These are phyloP conservation scores for Urosaurus nigricauda DNA, from an alignment of 2,797 vertebrate genomes.

Conservation along the genomic window DNA sequence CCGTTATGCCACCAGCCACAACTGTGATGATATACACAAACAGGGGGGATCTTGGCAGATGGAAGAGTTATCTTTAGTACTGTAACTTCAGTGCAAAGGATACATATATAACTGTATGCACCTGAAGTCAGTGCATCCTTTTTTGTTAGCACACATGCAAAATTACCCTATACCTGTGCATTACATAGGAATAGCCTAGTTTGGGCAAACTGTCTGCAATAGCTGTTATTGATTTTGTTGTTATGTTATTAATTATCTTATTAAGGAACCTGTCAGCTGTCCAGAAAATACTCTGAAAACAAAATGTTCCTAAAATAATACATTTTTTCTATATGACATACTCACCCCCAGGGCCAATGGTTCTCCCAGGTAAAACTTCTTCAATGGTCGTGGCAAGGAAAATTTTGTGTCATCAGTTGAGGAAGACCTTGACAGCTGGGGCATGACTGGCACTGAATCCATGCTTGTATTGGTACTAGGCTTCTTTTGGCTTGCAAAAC, in stretches of 20 bases:
- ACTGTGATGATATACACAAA: neutral
- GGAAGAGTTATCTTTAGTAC: neutral
- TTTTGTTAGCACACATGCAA: too few relatives aligned
- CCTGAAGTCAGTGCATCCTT: neutral
- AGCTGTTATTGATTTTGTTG: neutral
- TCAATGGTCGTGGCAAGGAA: neutral
- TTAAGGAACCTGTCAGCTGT: neutral
- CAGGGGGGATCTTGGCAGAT: neutral
- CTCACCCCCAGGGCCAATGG: constrained; percentile 20
- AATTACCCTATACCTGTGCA: neutral
- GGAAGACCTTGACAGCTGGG: neutral
- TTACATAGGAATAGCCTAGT: neutral
- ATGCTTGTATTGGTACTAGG: neutral
- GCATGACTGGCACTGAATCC: neutral
- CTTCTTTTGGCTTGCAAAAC: neutral
- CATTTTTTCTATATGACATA: neutral
- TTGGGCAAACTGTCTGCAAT: neutral
- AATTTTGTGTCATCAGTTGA: neutral
- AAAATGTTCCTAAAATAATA: neutral
- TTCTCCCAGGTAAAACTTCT: constrained; percentile 21
- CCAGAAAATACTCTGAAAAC: neutral
- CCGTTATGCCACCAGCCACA: neutral
- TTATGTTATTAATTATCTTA: neutral
- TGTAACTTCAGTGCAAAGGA: neutral
- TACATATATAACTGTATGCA: neutral